Evolutionary conservation across 1,140 invertebrate genomes (phyloP), one percentile per base, ranked within the genome.

Genomic region (Drosophila ogumai): DNA sequence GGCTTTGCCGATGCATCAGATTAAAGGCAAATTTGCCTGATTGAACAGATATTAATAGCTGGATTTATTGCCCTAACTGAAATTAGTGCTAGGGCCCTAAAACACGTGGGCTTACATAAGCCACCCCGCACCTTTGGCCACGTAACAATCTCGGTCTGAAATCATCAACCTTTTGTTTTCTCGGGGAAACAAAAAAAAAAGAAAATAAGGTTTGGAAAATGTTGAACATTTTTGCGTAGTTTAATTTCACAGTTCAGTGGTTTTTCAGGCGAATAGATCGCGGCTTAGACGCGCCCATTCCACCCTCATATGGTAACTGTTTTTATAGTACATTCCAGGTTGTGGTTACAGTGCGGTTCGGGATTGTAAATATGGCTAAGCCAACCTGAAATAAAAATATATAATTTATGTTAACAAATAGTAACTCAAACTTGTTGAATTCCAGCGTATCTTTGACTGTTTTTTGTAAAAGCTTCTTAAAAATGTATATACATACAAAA

Each of bases 221-320:
- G 38, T 58, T 60, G 38, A 52, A 58, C 64, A 80, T 46, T 43
- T 73, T 75, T 46, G 69, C 79, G 71, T 80, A 68, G 81, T 85
- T 84, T 90, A 88, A 88, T 88, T 88, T 88, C 84, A 88, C 84
- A 90, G 85, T 81, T 88, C 85, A 88, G 76, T 71, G 84, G 73
- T 31, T 84, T 81, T 68, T 44, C 65, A 55, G 75, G 75, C 75
- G 54, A 79, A 46, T 38, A 63, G 75, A 79, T 76, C 79, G 84
- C 66, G 76, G 71, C 84, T 87, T 77, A 87, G 82, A 82, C 80
- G 79, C 63, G 67, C 82, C 84, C 82, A 88, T 76, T 40, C 85
- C 82, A 63, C 75, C 68, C 69, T 41, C 52, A 76, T 46, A 64
- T 54, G 57, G 50, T 60, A 65, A 44, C 49, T 61, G 43, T 52